Conservation (phyloP, 2,797 vertebrate genomes). For the Clarias fuscus region DNA sequence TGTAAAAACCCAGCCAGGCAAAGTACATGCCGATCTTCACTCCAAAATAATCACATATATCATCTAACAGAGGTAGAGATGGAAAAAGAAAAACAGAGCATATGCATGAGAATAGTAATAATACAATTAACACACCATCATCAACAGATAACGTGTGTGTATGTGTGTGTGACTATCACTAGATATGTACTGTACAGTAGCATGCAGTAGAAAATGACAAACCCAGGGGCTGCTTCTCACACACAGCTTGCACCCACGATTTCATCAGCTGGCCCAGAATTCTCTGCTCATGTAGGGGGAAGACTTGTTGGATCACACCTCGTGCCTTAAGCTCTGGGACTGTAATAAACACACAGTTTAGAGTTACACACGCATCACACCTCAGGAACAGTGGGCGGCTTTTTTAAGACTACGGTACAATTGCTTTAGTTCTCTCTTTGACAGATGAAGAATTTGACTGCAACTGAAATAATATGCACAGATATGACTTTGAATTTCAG, state of each 20-base stretch:
- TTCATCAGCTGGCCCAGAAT: slow-evolving; percentile 95
- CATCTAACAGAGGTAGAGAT: slow-evolving; percentile 73
- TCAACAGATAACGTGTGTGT: slow-evolving; percentile 9
- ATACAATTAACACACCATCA: background rate
- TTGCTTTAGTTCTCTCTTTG: background rate
- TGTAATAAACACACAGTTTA: slow-evolving; percentile 59
- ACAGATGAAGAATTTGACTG: background rate
- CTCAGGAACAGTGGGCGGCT: slow-evolving; percentile 28
- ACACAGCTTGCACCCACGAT: slow-evolving; percentile 96
- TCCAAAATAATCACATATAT: slow-evolving; percentile 98
- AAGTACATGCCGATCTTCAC: slow-evolving; percentile 99
- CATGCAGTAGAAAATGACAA: slow-evolving; percentile 45
- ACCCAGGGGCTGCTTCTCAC: slow-evolving; percentile 94
- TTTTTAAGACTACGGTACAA: slow-evolving; percentile 26
- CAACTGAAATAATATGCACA: slow-evolving; percentile 20
- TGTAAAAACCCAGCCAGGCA: slow-evolving; percentile 97
- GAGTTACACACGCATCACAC: slow-evolving; percentile 19
- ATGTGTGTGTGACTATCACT: background rate
- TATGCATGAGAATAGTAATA: background rate
- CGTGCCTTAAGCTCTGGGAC: slow-evolving; percentile 90
- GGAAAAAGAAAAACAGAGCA: background rate
- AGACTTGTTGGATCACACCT: slow-evolving; percentile 93
- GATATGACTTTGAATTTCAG: background rate
- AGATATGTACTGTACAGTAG: background rate
- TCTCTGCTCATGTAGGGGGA: slow-evolving; percentile 92